These are phyloP conservation scores for Hypsopygia costalis DNA, from an alignment of 2,888 invertebrate species.

Conservation along the genomic window DNA sequence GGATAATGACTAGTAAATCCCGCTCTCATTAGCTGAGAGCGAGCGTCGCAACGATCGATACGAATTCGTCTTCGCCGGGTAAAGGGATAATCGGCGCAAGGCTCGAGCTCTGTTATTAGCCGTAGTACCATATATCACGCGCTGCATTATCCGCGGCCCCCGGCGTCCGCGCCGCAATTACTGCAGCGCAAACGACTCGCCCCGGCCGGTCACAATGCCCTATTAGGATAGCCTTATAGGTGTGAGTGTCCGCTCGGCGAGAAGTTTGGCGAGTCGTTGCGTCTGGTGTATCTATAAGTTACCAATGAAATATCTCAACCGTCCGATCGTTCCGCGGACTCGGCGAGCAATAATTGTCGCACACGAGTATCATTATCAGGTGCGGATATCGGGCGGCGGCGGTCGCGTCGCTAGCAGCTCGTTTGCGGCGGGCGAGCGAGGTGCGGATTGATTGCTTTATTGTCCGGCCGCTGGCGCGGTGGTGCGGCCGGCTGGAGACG, in stretches of 20 bases:
- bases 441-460: constrained; percentile 76
- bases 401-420: constrained; percentile 42
- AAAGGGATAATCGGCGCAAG: constrained; percentile 74
- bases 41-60: constrained; percentile 69
- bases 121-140: constrained; percentile 77
- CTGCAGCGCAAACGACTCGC: constrained; percentile 47
- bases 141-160: constrained; percentile 66
- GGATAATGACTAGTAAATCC: constrained; percentile 77
- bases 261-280: constrained; percentile 3
- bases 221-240: constrained; percentile 49
- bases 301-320: constrained; percentile 5
- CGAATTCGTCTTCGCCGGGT: constrained; percentile 69
- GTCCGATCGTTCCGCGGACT: background rate
- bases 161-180: constrained; percentile 73
- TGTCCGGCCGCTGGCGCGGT: constrained; percentile 41
- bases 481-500: constrained; percentile 47
- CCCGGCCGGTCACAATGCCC: constrained; percentile 52
- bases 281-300: constrained; percentile 8
- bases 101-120: constrained; percentile 71
- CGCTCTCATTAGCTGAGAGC: constrained; percentile 72
- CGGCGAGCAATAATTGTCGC: constrained; percentile 23
- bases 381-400: constrained; percentile 28
- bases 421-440: constrained; percentile 49
- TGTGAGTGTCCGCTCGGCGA: constrained; percentile 20
- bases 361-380: constrained; percentile 34